Percentiles rank a stretch among this genome's conserved stretches.
Evolutionary conservation across 2,113 vertebrate species (phyloP).

Genomic region (Ictalurus punctatus): DNA sequence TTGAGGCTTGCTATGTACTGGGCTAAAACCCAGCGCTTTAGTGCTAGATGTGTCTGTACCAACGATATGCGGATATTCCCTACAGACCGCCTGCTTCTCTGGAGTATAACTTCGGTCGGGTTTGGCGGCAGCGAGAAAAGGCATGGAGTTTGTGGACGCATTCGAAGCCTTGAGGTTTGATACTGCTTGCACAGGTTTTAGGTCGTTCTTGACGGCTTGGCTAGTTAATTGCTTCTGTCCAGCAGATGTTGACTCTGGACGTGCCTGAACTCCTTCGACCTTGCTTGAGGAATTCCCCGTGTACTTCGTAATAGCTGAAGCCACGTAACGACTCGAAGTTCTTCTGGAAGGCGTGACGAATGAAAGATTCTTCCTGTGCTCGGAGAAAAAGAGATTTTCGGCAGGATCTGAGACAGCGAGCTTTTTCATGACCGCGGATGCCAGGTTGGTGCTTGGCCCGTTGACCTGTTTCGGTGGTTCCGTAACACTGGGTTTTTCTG

Average conservation of each 20-base stretch:
- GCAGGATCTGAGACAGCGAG: constrained; percentile 51
- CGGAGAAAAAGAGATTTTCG: constrained; percentile 52
- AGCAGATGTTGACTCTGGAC: constrained; percentile 43
- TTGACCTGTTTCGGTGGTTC: constrained; percentile 39
- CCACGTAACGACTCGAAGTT: constrained; percentile 92
- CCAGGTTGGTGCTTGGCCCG: constrained; percentile 45
- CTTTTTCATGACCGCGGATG: constrained; percentile 52
- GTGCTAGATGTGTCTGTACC: constrained; percentile 18
- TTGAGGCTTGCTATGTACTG: constrained; percentile 49
- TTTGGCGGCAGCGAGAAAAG: constrained; percentile 23
- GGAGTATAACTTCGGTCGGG: constrained; percentile 51
- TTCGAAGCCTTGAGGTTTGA: constrained; percentile 44
- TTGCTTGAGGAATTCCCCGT: constrained; percentile 57
- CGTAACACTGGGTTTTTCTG: constrained; percentile 48
- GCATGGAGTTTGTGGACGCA: constrained; percentile 37
- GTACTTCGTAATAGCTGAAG: constrained; percentile 83
- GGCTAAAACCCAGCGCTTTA: constrained; percentile 46
- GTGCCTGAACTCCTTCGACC: constrained; percentile 39
- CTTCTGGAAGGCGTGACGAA: constrained; percentile 83
- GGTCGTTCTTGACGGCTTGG: constrained; percentile 53
- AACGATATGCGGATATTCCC: constrained; percentile 25
- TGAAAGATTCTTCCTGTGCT: constrained; percentile 67
- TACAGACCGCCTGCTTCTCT: constrained; percentile 47
- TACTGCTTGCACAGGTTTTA: constrained; percentile 52
- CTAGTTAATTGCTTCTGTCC: constrained; percentile 34